Conservation (phyloP, 2,888 invertebrate genomes). For the Ennomos quercinarius region DNA sequence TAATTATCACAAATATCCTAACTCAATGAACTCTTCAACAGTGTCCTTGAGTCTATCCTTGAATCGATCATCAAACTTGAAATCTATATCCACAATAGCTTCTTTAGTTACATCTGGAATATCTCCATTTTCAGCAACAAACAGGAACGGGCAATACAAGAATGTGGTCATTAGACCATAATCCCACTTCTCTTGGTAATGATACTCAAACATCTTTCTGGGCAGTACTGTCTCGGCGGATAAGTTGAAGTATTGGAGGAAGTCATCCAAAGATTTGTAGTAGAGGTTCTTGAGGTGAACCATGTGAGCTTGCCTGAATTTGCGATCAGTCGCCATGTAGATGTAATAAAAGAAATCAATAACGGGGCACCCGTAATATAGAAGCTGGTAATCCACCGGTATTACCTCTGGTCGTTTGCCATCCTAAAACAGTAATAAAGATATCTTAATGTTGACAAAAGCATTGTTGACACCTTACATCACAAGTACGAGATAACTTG, state of each 20-base stretch:
- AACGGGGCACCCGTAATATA: conserved; percentile 43
- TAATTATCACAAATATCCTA: conserved; percentile 40
- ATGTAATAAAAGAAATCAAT: conserved; percentile 38
- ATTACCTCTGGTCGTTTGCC: conserved; percentile 44
- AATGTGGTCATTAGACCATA: conserved; percentile 47
- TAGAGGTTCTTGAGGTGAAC: conserved; percentile 45
- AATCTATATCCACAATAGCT: conserved; percentile 35
- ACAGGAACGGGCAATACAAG: conserved; percentile 48
- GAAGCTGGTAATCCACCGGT: conserved; percentile 53
- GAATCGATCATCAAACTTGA: conserved; percentile 44
- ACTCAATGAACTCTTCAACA: conserved; percentile 53
- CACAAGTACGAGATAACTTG: too few species aligned
- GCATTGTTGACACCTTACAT: too few species aligned
- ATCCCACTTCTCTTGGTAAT: conserved; percentile 49
- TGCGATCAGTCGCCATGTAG: conserved; percentile 20
- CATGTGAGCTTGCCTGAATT: conserved; percentile 50
- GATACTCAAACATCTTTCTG: conserved; percentile 49
- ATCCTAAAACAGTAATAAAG: conserved; percentile 41
- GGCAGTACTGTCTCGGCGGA: conserved; percentile 48
- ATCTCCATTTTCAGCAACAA: conserved; percentile 43
- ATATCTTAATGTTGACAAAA: background rate
- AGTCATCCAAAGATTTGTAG: conserved; percentile 23
- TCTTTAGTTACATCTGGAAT: conserved; percentile 47
- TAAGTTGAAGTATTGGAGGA: conserved; percentile 49
- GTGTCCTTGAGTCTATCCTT: conserved; percentile 45